A percentile compares a stretch with the other conserved stretches of the same genome.
Evolutionary conservation across 2,888 invertebrate genomes (phyloP).

Genomic region (Parasteatoda lunata): DNA sequence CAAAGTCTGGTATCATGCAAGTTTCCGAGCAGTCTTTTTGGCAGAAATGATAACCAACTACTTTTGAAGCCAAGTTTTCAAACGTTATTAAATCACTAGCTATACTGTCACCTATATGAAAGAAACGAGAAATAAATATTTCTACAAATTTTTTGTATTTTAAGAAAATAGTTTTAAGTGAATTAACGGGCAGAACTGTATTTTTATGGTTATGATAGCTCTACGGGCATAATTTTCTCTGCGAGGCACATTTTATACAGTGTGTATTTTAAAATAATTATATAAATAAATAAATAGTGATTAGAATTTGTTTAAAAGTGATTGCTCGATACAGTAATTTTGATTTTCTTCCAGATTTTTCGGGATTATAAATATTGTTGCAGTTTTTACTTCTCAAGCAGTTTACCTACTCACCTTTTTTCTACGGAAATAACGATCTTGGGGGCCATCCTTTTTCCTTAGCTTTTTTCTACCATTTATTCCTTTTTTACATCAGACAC

Average conservation of each 20-base stretch:
- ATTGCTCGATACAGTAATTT: no score
- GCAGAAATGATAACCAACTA: slow-evolving; percentile 96
- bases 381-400: no score
- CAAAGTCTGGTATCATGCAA: slow-evolving; percentile 95
- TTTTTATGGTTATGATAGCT: not conserved
- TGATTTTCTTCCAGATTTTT: no score
- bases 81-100: not conserved
- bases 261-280: not conserved
- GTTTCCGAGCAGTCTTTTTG: slow-evolving; percentile 95
- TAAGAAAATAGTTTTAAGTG: not conserved
- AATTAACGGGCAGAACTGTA: not conserved
- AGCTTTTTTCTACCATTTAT: no score
- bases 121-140: not conserved
- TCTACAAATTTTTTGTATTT: not conserved
- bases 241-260: not conserved
- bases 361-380: no score
- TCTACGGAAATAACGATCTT: no score
- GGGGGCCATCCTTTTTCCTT: no score
- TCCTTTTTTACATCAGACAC: no score
- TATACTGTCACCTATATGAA: slow-evolving; percentile 18
- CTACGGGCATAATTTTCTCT: not conserved
- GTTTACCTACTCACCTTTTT: no score
- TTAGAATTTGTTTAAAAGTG: not conserved
- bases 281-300: not conserved
- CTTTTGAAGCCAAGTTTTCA: slow-evolving; percentile 81